Evolutionary conservation across 2,888 invertebrate genomes (phyloP), one percentile per base, ranked within the genome.

Genomic region (Aradus depressus): DNA sequence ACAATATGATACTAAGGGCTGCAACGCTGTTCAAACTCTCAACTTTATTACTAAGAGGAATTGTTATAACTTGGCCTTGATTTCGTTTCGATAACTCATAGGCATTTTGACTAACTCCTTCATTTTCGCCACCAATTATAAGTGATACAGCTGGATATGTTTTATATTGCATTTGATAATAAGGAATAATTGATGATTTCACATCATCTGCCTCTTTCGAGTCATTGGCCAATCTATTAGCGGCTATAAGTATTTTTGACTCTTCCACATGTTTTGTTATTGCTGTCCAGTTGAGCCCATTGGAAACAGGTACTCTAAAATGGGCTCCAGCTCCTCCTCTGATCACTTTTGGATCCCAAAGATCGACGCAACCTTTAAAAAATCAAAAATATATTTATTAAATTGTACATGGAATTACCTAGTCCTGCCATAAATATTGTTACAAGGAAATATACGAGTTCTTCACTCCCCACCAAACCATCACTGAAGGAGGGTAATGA

Each of bases 261-360:
- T 21, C 25, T 16, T 38, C 16, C 5, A 41, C n/a, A 12, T 23
- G 26, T 16, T 45, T 45, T 19, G 18, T 18, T n/a, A 87, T 70
- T 1, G 80, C 69, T 3, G 73, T 65, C 87, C 88, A 88, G 1
- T 72, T 71, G 42, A 81, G 62, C 52, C 79, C 75, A 51, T 71
- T 70, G n/a, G 71, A 64, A 51, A 92, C 78, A 12, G 81, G 77
- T 6, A 90, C 62, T 48, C 80, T 75, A 64, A 92, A 93, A 65
- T 93, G 91, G 3, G 86, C 84, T 1, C 93, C 93, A 55, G 82
- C 78, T 4, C 81, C 89, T 59, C 84, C 80, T 60, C 92, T 73
- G 25, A 93, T 67, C 0, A 91, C 89, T 72, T 93, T 95, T 0
- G 80, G 71, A 55, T 90, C 85, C 93, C 93, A 95, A 1, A 85